Base-by-base conservation (phyloP, 2,888 invertebrate species). In the Deroplatys truncata region DNA sequence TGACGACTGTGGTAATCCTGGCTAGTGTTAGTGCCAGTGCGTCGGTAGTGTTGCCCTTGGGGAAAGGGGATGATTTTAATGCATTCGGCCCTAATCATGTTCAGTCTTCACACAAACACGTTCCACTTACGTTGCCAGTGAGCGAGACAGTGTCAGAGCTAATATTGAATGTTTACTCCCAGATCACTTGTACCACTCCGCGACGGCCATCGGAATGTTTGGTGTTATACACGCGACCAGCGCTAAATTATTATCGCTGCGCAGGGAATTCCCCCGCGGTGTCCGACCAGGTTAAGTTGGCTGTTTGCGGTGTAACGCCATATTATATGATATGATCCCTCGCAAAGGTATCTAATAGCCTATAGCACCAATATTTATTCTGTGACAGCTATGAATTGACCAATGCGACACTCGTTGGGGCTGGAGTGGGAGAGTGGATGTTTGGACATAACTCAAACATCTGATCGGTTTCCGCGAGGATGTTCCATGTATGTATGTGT, bases 381-480 rank as follows among this genome's bases (percentile, higher is more conserved):
- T 89, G 86, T 90, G 90, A 90, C 90, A 88, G 90, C 90, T 90
- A 72, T 87, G 87, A 87, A 87, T 82, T 87, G 87, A 82, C 87
- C 87, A 87, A 87, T 84, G 85, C 28, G 83, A 83, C 82, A 83
- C 83, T 25, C 35, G 82, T 16, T n/a, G 35, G 35, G 84, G 9
- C 31, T n/a, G 49, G 25, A 84, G 56, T n/a, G 31, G 25, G 82
- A 29, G 86, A 82, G 28, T 31, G 49, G n/a, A n/a, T 28, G 49
- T 25, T 20, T 15, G 84, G 16, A 84, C 84, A 84, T 84, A 84
- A 84, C 84, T 28, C 84, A 35, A 84, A 25, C 29, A 25, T 28
- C 31, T 25, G 85, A 43, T 43, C 43, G 85, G 56, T 56, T 56
- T 56, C 56, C 16, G 56, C 56, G 56, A 72, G 56, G 56, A 72